Conservation (phyloP, 2,888 invertebrate species). For the Allacma fusca region DNA sequence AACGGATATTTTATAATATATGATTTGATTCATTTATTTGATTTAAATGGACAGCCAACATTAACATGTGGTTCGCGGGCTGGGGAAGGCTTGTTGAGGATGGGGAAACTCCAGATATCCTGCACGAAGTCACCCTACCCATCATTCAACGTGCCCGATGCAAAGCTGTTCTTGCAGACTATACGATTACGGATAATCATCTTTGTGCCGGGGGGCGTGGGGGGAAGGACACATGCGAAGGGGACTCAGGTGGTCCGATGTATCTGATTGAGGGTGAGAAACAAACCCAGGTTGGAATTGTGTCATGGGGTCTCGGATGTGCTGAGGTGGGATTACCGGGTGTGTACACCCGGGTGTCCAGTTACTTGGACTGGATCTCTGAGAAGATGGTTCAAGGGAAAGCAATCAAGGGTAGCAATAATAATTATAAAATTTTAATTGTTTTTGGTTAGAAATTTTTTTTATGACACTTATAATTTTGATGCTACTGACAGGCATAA, state of each 20-base stretch:
- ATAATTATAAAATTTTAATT: background rate
- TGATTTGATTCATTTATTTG: too few species aligned
- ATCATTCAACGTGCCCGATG: background rate
- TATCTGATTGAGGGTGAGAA: background rate
- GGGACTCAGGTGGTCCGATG: conserved; percentile 11
- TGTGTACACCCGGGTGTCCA: background rate
- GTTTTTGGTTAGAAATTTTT: background rate
- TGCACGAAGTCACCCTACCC: background rate
- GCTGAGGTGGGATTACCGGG: background rate
- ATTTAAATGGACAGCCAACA: too few species aligned
- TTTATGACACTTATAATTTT: background rate
- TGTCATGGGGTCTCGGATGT: background rate
- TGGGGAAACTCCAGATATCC: conserved; percentile 16
- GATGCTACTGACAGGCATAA: too few species aligned
- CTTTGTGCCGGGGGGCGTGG: background rate
- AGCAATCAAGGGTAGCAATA: background rate
- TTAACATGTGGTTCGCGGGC: conserved; percentile 1
- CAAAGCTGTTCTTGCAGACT: background rate
- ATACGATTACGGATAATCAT: background rate
- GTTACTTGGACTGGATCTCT: conserved; percentile 18
- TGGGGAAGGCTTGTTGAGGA: background rate
- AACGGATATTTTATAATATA: too few species aligned
- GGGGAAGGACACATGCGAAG: conserved; percentile 5
- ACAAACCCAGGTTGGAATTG: background rate
- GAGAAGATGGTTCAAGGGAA: background rate